Evolutionary conservation across 2,888 invertebrate species (phyloP).

Genomic region (Rhagium mordax): DNA sequence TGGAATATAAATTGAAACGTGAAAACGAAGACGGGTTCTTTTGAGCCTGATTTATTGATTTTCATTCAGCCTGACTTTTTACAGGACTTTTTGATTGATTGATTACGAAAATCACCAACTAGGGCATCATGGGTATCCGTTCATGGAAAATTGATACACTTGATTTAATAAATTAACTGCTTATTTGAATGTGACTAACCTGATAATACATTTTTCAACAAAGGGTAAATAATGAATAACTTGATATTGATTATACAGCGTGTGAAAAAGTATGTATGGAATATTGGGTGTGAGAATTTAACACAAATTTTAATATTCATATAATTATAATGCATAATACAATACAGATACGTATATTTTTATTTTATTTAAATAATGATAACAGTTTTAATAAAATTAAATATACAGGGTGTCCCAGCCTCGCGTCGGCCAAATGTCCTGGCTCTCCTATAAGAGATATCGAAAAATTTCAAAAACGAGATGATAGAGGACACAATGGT

Average conservation of each 20-base stretch:
- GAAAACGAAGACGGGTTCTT: neutral
- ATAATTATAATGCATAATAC: too few relatives aligned
- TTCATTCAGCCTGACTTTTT: neutral
- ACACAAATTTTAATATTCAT: too few relatives aligned
- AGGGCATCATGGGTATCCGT: neutral
- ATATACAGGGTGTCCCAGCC: too few relatives aligned
- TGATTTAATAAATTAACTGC: neutral
- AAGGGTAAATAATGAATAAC: neutral
- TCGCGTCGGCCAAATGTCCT: too few relatives aligned
- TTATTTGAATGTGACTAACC: neutral
- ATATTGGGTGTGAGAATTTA: too few relatives aligned
- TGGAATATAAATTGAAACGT: neutral
- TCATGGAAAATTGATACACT: neutral
- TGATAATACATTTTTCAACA: neutral
- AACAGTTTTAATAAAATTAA: too few relatives aligned
- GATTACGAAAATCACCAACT: neutral
- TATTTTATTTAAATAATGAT: too few relatives aligned
- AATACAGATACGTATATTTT: too few relatives aligned
- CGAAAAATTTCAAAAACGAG: too few relatives aligned
- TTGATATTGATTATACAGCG: neutral
- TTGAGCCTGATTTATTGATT: constrained; percentile 6
- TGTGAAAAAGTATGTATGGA: neutral
- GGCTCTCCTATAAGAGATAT: too few relatives aligned
- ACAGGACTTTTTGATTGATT: constrained; percentile 6
- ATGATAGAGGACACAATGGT: too few relatives aligned